Evolutionary conservation across 2,888 invertebrate genomes (phyloP), one percentile per base, ranked within the genome.

Genomic region (Nezara viridula): DNA sequence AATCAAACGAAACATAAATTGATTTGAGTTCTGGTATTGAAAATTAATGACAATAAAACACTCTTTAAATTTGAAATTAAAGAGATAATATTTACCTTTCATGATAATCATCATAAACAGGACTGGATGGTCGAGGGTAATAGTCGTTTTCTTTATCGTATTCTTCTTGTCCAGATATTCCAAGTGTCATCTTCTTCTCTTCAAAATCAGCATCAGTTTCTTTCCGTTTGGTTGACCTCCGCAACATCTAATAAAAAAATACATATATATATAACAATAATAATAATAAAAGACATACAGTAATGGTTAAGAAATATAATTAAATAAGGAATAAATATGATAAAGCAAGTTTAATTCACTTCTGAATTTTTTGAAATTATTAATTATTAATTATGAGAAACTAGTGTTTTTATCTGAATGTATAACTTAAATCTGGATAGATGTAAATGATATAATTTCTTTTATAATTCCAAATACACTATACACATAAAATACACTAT

Each of bases 121-220:
- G 96, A 89, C 95, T 95, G 32, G 96, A 95, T 6, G 96, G 95
- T 92, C 96, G 94, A 21, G 96, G 94, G 91, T 95, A 95, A 91
- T 95, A 95, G 89, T 95, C 95, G 91, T 96, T 96, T 92, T 96
- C 96, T 91, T 96, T 93, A 86, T 91, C 91, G 60, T 90, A 89
- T 91, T 96, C 96, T 91, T 96, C 96, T 91, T 96, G 96, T 24
- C 94, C 95, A 19, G 88, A 73, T 89, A 97, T 94, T 5, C 97
- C 97, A 89, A 98, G 93, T 92, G 98, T 98, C 94, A 98, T 96
- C 93, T 98, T 97, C 93, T 98, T 98, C 93, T 98, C 98, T 92
- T 98, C 98, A 92, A 98, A 98, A 93, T 98, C 98, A 94, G 97
- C 96, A 92, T 98, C 98, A 91, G 97, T 98, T 93, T 98, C 98